Conservation (phyloP, 1,140 invertebrate genomes). For the Phortica variegata region DNA sequence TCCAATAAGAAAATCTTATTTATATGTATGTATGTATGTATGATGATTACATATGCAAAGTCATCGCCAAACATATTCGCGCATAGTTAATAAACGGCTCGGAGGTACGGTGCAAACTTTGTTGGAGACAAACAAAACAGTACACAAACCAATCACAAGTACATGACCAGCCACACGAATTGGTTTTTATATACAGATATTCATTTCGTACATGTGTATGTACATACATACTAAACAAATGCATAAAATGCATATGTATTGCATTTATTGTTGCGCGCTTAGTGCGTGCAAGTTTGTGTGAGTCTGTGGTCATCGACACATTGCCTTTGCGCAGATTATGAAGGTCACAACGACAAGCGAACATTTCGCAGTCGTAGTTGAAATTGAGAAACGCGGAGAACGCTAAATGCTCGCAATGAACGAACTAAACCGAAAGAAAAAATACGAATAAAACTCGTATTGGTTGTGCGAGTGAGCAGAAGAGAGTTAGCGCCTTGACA, state of each 20-base stretch:
- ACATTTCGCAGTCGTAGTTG: conserved; percentile 4
- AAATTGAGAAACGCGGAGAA: background rate
- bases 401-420: background rate
- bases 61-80: background rate
- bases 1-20: too few species aligned
- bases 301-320: conserved; percentile 57
- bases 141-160: background rate
- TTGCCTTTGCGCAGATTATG: conserved; percentile 58
- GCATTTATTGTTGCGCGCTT: conserved; percentile 14
- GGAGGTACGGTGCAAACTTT: background rate
- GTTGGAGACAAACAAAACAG: conserved; percentile 3
- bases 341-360: conserved; percentile 57
- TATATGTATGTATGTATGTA: too few species aligned
- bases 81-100: too few species aligned
- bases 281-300: conserved; percentile 23
- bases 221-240: conserved; percentile 8
- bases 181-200: too few species aligned
- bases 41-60: conserved; percentile 4
- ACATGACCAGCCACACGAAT: too few species aligned
- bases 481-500: too few species aligned
- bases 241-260: conserved; percentile 8
- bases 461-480: too few species aligned
- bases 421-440: too few species aligned
- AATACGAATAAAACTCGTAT: too few species aligned
- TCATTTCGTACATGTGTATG: background rate